Evolutionary conservation across 2,797 vertebrate genomes (phyloP).

Genomic region (Lophius americanus): DNA sequence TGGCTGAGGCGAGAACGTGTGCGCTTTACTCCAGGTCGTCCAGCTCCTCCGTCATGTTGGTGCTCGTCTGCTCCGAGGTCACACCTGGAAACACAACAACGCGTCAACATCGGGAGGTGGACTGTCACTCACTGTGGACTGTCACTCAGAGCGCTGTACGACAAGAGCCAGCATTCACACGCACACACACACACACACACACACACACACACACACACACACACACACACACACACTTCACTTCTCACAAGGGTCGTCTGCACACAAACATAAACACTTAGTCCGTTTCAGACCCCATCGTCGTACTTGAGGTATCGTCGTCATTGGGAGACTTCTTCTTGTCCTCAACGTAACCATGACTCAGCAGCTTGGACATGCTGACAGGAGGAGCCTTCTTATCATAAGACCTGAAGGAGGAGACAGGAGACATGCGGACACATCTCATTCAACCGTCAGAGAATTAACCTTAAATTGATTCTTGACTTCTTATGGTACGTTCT

Average conservation of each 20-base stretch:
- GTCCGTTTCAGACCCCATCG: no score
- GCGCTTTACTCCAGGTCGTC: slow-evolving; percentile 74
- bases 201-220: no score
- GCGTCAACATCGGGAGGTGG: not conserved
- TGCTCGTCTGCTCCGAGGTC: slow-evolving; percentile 82
- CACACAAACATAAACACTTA: no score
- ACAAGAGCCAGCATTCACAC: no score
- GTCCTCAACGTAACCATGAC: slow-evolving; percentile 82
- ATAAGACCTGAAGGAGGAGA: slow-evolving; percentile 68
- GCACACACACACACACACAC: no score
- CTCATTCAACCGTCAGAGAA: not conserved
- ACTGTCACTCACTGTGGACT: not conserved
- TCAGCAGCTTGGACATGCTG: slow-evolving; percentile 86
- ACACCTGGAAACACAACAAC: slow-evolving; percentile 66
- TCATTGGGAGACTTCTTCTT: slow-evolving; percentile 79
- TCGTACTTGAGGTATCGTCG: slow-evolving; percentile 81
- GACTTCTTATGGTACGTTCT: no score
- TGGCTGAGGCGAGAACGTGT: slow-evolving; percentile 7
- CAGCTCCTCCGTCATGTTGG: slow-evolving; percentile 74
- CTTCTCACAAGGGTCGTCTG: no score
- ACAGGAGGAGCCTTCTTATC: slow-evolving; percentile 80
- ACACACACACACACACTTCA: no score
- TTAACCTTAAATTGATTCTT: no score
- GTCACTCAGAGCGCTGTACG: not conserved
- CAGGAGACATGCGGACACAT: not conserved